Percentiles rank a stretch among this genome's conserved stretches.
phyloP scores from a whole-genome alignment of 2,797 vertebrate genomes.

The Lerista edwardsae region DNA sequence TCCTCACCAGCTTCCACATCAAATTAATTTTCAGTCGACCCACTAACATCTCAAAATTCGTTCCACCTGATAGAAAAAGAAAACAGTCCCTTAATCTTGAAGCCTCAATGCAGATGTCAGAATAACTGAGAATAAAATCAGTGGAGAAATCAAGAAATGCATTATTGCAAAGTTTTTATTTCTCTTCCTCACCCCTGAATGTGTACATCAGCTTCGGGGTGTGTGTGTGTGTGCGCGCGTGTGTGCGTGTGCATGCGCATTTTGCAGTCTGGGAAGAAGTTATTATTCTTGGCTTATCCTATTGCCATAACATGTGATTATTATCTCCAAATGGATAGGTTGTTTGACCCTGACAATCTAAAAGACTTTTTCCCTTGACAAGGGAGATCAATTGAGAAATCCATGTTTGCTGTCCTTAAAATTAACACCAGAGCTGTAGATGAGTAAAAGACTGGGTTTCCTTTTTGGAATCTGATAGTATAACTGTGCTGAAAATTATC shows the following conservation, averaged over 20 bases:
- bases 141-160: slow-evolving; percentile 69
- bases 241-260: too few relatives aligned
- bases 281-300: slow-evolving; percentile 33
- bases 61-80: slow-evolving; percentile 59
- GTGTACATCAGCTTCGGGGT: slow-evolving; percentile 58
- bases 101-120: slow-evolving; percentile 49
- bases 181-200: slow-evolving; percentile 60
- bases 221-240: too few relatives aligned
- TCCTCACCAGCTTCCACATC: slow-evolving; percentile 65
- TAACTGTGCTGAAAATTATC: neutral
- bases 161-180: slow-evolving; percentile 67
- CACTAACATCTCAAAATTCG: slow-evolving; percentile 34
- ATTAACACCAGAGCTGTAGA: slow-evolving; percentile 13
- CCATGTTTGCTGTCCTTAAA: neutral
- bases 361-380: neutral
- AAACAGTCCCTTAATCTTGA: slow-evolving; percentile 66
- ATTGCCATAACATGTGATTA: neutral
- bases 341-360: slow-evolving; percentile 6
- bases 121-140: slow-evolving; percentile 78
- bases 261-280: slow-evolving; percentile 36
- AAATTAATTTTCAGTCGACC: slow-evolving; percentile 62
- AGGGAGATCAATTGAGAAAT: neutral
- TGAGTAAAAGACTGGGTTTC: neutral
- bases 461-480: neutral
- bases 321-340: slow-evolving; percentile 27